phyloP scores from a whole-genome alignment of 1,140 invertebrate species.

The Microplitis mediator region DNA sequence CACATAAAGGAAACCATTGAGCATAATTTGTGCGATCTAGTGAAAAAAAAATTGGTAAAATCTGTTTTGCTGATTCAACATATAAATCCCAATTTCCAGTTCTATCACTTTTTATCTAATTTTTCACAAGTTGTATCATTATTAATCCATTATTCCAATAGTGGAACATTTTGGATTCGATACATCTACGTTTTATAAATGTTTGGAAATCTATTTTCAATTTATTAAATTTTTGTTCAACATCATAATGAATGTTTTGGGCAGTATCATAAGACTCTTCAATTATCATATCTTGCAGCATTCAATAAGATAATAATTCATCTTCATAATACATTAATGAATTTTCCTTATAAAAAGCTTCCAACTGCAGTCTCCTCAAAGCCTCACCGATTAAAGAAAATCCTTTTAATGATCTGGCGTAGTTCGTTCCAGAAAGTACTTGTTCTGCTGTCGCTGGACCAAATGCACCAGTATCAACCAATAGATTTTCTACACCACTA shows the following conservation, averaged over 20 bases:
- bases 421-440: constrained; percentile 23
- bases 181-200: constrained; percentile 17
- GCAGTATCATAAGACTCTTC: constrained; percentile 9
- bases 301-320: background rate
- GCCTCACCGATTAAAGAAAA: constrained; percentile 20
- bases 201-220: constrained; percentile 1
- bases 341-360: constrained; percentile 19
- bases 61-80: constrained; percentile 6
- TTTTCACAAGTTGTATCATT: constrained; percentile 18
- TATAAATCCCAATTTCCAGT: constrained; percentile 29
- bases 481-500: constrained; percentile 22
- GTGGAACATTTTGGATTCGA: constrained; percentile 11
- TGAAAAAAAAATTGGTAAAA: constrained; percentile 25
- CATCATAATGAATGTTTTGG: background rate
- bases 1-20: constrained; percentile 21
- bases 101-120: constrained; percentile 26
- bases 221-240: background rate
- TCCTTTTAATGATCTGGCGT: constrained; percentile 22
- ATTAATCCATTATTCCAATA: constrained; percentile 14
- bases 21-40: constrained; percentile 29
- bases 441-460: constrained; percentile 17
- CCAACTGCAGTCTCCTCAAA: constrained; percentile 22
- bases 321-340: constrained; percentile 6
- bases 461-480: constrained; percentile 22
- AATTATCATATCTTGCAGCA: background rate